phyloP scores from a whole-genome alignment of 2,888 invertebrate species.

The Ctenicera cuprea region DNA sequence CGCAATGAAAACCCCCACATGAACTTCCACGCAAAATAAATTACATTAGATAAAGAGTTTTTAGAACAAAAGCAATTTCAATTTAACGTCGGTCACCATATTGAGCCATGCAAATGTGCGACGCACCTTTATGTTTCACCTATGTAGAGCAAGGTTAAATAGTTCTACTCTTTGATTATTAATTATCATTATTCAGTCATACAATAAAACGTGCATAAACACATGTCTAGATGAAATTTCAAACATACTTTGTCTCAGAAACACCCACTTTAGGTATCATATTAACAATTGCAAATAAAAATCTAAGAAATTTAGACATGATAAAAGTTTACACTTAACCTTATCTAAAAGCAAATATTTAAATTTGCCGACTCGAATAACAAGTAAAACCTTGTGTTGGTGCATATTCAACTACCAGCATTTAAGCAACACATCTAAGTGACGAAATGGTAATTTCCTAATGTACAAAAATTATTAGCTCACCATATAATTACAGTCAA shows the following conservation, averaged over 20 bases:
- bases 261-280: no score
- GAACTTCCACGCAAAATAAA: not conserved
- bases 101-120: conserved; percentile 13
- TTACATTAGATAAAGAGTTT: not conserved
- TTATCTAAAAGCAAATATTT: no score
- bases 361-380: no score
- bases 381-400: no score
- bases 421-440: not conserved
- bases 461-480: not conserved
- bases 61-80: not conserved
- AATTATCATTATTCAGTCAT: conserved; percentile 9
- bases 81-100: not conserved
- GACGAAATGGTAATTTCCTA: conserved; percentile 9
- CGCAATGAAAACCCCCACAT: not conserved
- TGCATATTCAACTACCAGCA: no score
- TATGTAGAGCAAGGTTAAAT: conserved; percentile 29
- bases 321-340: no score
- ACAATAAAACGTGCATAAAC: not conserved
- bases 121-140: conserved; percentile 16
- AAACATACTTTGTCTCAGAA: not conserved
- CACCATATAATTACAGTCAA: no score
- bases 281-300: no score
- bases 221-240: conserved; percentile 2
- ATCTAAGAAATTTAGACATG: no score
- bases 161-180: conserved; percentile 23